Percentiles rank a stretch among this genome's conserved stretches.
Conservation (phyloP, 2,113 vertebrate genomes). For the Aspiorhynchus laticeps region DNA sequence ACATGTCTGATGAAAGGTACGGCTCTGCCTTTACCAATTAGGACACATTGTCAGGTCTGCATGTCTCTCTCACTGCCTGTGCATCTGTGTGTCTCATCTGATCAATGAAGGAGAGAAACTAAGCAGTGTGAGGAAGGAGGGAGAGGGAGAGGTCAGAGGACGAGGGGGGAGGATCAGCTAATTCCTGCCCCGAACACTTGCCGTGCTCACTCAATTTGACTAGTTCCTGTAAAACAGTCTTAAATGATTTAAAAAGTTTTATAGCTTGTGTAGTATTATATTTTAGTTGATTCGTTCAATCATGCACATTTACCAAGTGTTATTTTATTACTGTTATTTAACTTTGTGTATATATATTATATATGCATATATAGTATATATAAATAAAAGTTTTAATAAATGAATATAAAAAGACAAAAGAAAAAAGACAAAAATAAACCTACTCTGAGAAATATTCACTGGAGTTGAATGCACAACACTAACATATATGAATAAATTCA, state of each 20-base stretch:
- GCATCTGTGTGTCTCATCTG: slow-evolving; percentile 31
- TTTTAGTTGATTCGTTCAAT: neutral
- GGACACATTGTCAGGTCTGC: slow-evolving; percentile 67
- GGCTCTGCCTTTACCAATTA: slow-evolving; percentile 62
- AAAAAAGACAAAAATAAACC: no score
- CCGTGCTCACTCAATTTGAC: neutral
- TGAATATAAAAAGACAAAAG: no score
- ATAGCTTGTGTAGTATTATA: neutral
- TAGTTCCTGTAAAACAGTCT: neutral
- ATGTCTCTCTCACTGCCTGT: slow-evolving; percentile 51
- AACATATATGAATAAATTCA: no score
- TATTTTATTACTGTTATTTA: neutral
- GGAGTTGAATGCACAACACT: no score
- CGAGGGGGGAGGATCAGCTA: neutral
- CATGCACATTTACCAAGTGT: neutral
- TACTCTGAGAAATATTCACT: no score
- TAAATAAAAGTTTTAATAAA: no score
- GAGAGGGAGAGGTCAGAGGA: neutral
- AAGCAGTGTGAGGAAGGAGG: neutral
- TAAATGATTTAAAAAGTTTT: neutral
- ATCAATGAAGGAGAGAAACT: neutral
- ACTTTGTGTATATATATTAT: neutral
- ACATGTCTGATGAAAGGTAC: slow-evolving; percentile 75
- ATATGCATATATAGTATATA: no score
- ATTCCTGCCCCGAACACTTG: slow-evolving; percentile 16